Evolutionary conservation across 2,797 vertebrate genomes (phyloP), one percentile per base, ranked within the genome.

Genomic region (Siniperca undulata): DNA sequence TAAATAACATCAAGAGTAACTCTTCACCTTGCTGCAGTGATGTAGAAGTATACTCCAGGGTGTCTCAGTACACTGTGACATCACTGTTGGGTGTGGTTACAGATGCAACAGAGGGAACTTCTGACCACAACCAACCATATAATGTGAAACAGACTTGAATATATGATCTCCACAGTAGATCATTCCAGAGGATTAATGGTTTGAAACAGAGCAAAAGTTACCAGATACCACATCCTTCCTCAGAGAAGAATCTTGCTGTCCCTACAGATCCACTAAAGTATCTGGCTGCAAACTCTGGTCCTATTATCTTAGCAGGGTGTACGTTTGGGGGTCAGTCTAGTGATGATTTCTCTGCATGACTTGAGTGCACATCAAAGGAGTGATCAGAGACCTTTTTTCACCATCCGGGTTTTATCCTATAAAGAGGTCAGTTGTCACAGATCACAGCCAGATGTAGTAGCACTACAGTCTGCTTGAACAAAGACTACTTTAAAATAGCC

Each of bases 311-410:
- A 58, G 76, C 83, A 36, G 75, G 58, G 36, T 75, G 56, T 79
- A 30, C 12, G 14, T 72, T 52, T 68, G 7, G 53, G 80, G 68
- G 58, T 66, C 59, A 40, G 17, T 17, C 24, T 19, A 14, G 22
- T 56, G 71, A 46, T 65, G 77, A 78, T 46, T 86, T 65, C n/a
- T 60, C 68, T 68, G 82, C 60, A 44, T 42, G 72, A 72, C 34
- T 42, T 78, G 17, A 79, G 68, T 30, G n/a, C 61, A 52, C 68
- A 50, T 44, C 55, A 55, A 34, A 79, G 40, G 66, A 78, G 36
- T 4, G n/a, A 77, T 46, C 59, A 58, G 50, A 20, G 17, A 42
- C 24, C 46, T 13, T 40, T 83, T 55, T 27, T 56, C 20, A 40
- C 40, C 34, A n/a, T 30, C 20, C 30, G 50, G 22, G 22, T 52